Evolutionary conservation across 2,888 invertebrate genomes (phyloP).

Genomic region (Panorpa germanica): DNA sequence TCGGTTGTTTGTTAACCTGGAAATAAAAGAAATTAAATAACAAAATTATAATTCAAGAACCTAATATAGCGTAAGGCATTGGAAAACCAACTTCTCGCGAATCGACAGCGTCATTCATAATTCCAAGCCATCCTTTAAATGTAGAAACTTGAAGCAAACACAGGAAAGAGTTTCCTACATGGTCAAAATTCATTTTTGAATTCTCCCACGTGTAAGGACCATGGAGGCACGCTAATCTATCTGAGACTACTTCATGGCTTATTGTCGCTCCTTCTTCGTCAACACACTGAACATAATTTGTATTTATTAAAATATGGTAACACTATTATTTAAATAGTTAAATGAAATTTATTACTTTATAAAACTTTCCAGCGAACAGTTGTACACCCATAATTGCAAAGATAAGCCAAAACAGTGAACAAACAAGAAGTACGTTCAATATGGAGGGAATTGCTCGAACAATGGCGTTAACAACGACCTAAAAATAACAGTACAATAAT

Average conservation of each 20-base stretch:
- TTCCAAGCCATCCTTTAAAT: slow-evolving; percentile 67
- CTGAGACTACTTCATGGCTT: slow-evolving; percentile 41
- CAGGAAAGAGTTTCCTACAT: slow-evolving; percentile 59
- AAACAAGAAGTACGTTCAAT: slow-evolving; percentile 65
- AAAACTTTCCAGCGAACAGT: slow-evolving; percentile 59
- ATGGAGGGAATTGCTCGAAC: slow-evolving; percentile 70
- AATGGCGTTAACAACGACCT: slow-evolving; percentile 68
- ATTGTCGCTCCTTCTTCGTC: slow-evolving; percentile 37
- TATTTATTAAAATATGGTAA: slow-evolving; percentile 4
- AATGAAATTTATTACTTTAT: slow-evolving; percentile 33
- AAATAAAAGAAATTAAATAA: too few species aligned
- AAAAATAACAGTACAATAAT: slow-evolving; percentile 22
- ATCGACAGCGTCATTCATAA: slow-evolving; percentile 67
- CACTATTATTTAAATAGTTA: too few species aligned
- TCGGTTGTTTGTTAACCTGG: slow-evolving; percentile 45
- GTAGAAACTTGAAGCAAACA: slow-evolving; percentile 70
- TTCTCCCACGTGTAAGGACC: slow-evolving; percentile 57
- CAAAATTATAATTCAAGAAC: too few species aligned
- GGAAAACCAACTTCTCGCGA: slow-evolving; percentile 28
- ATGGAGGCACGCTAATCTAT: slow-evolving; percentile 38
- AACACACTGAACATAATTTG: slow-evolving; percentile 29
- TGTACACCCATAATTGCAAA: slow-evolving; percentile 74
- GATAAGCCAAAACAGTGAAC: slow-evolving; percentile 71
- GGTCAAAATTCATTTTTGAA: slow-evolving; percentile 62
- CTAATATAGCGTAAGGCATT: too few species aligned